These are phyloP conservation scores for Gymnobelideus leadbeateri DNA, from an alignment of 2,113 vertebrate species.

Conservation along the genomic window DNA sequence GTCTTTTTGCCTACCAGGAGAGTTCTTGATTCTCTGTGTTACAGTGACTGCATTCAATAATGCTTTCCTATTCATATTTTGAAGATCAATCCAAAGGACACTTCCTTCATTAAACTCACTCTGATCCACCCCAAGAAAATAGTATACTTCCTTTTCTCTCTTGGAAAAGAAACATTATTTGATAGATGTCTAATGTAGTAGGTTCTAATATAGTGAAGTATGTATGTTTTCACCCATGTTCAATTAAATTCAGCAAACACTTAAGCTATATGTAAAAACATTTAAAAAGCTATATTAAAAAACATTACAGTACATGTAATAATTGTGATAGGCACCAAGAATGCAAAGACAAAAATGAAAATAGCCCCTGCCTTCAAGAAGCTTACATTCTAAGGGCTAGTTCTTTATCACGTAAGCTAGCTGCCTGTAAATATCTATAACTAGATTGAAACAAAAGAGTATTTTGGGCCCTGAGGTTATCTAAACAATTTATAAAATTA, in stretches of 20 bases:
- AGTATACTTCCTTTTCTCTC: not conserved
- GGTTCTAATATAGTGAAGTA: not conserved
- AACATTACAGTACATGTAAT: not conserved
- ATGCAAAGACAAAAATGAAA: not conserved
- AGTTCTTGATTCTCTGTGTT: not conserved
- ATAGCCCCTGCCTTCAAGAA: not conserved
- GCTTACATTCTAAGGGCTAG: not conserved
- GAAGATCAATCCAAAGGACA: not conserved
- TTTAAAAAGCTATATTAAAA: no score
- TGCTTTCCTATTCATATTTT: not conserved
- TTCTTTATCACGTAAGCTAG: not conserved
- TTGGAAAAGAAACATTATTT: not conserved
- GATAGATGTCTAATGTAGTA: not conserved
- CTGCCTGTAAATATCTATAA: not conserved
- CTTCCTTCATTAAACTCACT: no score
- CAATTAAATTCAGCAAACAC: not conserved
- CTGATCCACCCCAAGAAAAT: not conserved
- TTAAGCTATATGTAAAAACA: no score
- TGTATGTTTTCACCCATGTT: not conserved
- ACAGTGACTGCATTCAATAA: not conserved
- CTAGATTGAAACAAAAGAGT: not conserved
- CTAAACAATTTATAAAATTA: not conserved
- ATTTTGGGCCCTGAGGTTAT: not conserved
- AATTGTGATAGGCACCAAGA: not conserved
- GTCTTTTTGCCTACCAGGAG: not conserved